Conservation (phyloP, 2,797 vertebrate species). For the Crossoptilon crossoptilon region DNA sequence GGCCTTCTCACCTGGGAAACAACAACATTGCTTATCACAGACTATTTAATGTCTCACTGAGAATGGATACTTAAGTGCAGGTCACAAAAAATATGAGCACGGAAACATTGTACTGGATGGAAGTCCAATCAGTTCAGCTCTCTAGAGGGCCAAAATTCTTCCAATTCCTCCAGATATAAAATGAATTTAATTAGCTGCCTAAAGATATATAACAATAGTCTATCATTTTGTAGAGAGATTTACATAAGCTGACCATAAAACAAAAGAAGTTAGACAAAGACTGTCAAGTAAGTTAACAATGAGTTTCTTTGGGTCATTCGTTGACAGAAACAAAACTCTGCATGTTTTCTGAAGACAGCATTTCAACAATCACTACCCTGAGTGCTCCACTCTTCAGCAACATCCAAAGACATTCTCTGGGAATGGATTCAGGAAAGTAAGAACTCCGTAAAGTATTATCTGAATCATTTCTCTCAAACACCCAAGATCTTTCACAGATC, state of each 20-base stretch:
- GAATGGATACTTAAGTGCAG: not conserved
- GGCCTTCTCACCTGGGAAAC: not conserved
- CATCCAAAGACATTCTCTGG: not conserved
- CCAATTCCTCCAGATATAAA: not conserved
- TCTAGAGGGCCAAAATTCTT: not conserved
- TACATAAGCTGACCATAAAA: not conserved
- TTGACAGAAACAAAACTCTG: not conserved
- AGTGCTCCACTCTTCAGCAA: not conserved
- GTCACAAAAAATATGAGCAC: not conserved
- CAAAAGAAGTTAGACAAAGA: not conserved
- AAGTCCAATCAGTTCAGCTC: not conserved
- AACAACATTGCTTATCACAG: accelerated
- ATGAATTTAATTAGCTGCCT: not conserved
- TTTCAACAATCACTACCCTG: not conserved
- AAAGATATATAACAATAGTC: accelerated
- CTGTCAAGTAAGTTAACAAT: accelerated
- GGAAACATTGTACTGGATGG: not conserved
- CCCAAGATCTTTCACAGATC: not conserved
- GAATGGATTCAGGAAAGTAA: not conserved
- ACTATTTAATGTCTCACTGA: not conserved
- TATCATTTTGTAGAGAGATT: not conserved
- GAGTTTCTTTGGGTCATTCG: not conserved
- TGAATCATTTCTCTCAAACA: not conserved
- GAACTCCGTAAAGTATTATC: not conserved
- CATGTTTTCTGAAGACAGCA: not conserved